A percentile compares a stretch with the other conserved stretches of the same genome.
Conservation (phyloP, 2,888 invertebrate species). For the Philopedon plagiatum region DNA sequence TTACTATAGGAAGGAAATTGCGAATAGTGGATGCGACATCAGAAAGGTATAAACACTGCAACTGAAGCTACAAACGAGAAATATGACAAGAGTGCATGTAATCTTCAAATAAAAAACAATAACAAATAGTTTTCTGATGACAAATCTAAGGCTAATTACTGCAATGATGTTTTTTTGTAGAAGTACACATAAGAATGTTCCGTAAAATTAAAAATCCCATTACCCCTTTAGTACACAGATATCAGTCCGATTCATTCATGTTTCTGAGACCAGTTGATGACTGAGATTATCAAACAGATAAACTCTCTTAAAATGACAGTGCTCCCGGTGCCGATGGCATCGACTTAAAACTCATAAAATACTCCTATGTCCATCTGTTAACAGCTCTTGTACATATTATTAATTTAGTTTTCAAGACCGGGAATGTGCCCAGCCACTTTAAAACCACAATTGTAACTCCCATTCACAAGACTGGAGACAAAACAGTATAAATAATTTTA, state of each 20-base stretch:
- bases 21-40: not conserved
- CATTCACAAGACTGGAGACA: conserved; percentile 19
- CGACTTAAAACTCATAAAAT: not conserved
- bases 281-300: not conserved
- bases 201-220: not conserved
- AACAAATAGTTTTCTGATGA: too few species aligned
- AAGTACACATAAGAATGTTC: not conserved
- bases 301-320: not conserved
- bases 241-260: not conserved
- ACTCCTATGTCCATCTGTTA: not conserved
- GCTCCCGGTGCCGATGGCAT: not conserved
- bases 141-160: not conserved
- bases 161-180: not conserved
- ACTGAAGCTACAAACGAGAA: not conserved
- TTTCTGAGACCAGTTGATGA: not conserved
- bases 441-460: conserved; percentile 19
- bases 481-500: conserved; percentile 20
- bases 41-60: not conserved
- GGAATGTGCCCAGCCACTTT: not conserved
- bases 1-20: not conserved
- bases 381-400: not conserved
- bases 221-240: not conserved
- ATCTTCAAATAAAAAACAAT: not conserved
- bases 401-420: not conserved
- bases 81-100: not conserved